These are phyloP conservation scores for Acromyrmex charruanus DNA, from an alignment of 1,140 invertebrate species.

Conservation along the genomic window DNA sequence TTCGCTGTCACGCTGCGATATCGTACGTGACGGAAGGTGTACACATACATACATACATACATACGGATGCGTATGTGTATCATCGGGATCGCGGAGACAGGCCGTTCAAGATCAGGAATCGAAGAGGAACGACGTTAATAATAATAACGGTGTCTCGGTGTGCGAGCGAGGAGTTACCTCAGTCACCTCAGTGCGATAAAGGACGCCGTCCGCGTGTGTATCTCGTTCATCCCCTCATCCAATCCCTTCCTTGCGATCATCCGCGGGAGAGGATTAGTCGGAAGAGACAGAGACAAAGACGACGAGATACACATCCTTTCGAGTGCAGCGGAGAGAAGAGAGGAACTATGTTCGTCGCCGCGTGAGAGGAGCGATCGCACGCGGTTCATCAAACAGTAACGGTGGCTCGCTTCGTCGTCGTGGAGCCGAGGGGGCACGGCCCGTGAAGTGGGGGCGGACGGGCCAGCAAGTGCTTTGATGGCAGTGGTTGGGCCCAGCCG, in stretches of 20 bases:
- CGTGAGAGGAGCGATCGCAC: slow-evolving; percentile 34
- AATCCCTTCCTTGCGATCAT: too few relatives aligned
- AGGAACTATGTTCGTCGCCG: not conserved
- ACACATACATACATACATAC: not conserved
- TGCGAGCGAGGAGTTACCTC: too few relatives aligned
- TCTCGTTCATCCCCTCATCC: too few relatives aligned
- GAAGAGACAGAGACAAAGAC: slow-evolving; percentile 14
- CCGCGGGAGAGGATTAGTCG: too few relatives aligned
- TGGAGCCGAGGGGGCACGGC: slow-evolving; percentile 56
- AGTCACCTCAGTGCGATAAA: too few relatives aligned
- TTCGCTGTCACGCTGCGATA: slow-evolving; percentile 33
- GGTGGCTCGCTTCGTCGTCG: slow-evolving; percentile 45
- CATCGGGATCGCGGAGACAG: not conserved
- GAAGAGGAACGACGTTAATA: not conserved
- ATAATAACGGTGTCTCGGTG: not conserved
- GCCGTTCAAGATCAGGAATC: not conserved
- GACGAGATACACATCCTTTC: too few relatives aligned
- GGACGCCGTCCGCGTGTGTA: too few relatives aligned
- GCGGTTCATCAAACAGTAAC: slow-evolving; percentile 21
- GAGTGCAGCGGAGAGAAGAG: not conserved
- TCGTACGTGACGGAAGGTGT: slow-evolving; percentile 20
- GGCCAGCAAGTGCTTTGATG: slow-evolving; percentile 87
- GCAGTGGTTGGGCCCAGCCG: slow-evolving; percentile 93
- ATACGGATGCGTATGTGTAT: not conserved
- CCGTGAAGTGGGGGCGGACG: slow-evolving; percentile 38